phyloP scores from a whole-genome alignment of 2,888 invertebrate species.

The Lissonota sp. region DNA sequence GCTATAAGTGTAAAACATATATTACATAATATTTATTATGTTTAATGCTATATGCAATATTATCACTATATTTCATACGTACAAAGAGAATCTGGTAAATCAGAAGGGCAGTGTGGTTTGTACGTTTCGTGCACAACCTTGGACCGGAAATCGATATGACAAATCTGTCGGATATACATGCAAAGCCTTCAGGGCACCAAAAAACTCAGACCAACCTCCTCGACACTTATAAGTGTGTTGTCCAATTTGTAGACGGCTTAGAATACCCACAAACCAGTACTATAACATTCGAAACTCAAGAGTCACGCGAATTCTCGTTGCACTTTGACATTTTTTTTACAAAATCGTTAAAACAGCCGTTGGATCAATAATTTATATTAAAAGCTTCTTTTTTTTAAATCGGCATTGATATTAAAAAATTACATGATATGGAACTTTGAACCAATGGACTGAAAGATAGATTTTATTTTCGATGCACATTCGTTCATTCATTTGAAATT shows the following conservation, averaged over 20 bases:
- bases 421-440: no score
- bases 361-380: no score
- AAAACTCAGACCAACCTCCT: conserved; percentile 35
- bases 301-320: conserved; percentile 2
- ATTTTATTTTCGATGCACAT: no score
- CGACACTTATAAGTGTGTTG: conserved; percentile 38
- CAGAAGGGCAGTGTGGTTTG: not conserved
- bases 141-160: conserved; percentile 61
- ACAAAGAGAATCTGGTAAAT: no score
- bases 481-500: no score
- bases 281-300: not conserved
- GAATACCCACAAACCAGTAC: conserved; percentile 29
- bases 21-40: no score
- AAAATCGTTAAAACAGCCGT: not conserved
- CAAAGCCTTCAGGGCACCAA: conserved; percentile 3
- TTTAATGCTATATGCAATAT: no score
- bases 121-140: conserved; percentile 53
- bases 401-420: no score
- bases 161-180: conserved; percentile 19
- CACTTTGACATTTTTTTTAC: not conserved
- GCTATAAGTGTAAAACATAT: no score
- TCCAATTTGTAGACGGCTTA: conserved; percentile 25
- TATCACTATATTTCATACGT: no score
- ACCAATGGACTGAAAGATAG: no score
- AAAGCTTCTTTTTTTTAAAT: no score